Evolutionary conservation across 1,140 invertebrate species (phyloP).

Genomic region (Trinorchestia longiramus): DNA sequence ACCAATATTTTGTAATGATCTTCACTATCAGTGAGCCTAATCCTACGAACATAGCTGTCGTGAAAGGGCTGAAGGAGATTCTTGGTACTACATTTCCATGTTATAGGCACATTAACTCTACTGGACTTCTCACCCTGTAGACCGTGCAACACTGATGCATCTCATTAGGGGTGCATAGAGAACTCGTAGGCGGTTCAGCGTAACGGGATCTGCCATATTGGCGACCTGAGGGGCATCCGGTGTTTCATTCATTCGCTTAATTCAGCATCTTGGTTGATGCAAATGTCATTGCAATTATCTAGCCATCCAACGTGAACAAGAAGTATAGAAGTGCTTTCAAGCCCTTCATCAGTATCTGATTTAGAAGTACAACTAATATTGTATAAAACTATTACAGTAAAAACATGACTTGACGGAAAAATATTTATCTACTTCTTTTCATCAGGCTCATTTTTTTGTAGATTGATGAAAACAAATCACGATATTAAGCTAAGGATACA

Average conservation of each 20-base stretch:
- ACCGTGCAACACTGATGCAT: no score
- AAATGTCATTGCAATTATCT: background rate
- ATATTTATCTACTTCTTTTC: background rate
- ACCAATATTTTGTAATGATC: no score
- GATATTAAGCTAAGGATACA: background rate
- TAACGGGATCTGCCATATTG: background rate
- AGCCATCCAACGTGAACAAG: background rate
- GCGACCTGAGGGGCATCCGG: background rate
- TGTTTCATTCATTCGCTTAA: background rate
- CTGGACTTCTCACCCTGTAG: no score
- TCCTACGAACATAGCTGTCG: no score
- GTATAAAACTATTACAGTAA: background rate
- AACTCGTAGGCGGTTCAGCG: background rate
- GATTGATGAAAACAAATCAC: background rate
- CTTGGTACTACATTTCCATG: no score
- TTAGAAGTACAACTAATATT: background rate
- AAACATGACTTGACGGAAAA: background rate
- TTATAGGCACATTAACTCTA: no score
- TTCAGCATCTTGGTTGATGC: background rate
- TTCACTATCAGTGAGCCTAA: no score
- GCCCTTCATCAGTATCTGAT: background rate
- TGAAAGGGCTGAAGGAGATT: no score
- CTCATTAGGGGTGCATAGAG: no score
- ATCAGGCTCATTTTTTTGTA: background rate
- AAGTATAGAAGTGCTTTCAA: background rate